Base-by-base conservation (phyloP, 1,140 invertebrate species). In the Hycleus cichorii region DNA sequence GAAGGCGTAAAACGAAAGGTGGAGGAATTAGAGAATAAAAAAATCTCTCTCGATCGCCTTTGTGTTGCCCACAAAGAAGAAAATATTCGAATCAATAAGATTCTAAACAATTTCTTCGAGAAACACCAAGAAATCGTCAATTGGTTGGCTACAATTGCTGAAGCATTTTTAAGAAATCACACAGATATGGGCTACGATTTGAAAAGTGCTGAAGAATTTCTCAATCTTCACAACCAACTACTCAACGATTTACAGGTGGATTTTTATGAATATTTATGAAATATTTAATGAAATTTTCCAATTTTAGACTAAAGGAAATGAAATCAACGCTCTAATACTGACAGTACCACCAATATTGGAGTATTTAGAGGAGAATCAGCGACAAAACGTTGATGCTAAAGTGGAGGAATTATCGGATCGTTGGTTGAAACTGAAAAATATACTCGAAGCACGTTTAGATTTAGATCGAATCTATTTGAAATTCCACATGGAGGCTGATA, bases 131-230 rank as follows among this genome's bases (percentile, higher is more conserved):
- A 83, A 53, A 71, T 91, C 26, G 79, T 84, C 47, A 81, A 81
- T 4, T 92, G 90, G 90, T 65, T 91, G 25, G 78, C 78, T 3
- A 80, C 80, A 49, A 85, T 86, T 8, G 86, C 84, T 0, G 85
- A 90, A 61, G 76, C 81, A 10, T 90, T 90, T 69, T 73, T 93
- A 4, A 81, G 84, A 61, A 82, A 85, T 25, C 86, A 89, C 67
- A 80, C 83, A 56, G 84, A 89, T 61, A 85, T 91, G 83, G 90
- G 90, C 27, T 81, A 79, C 32, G 83, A 82, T 72, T 73, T 88
- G 44, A 71, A 78, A 38, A 81, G 83, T 74, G 84, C 88, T 12
- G 81, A 82, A 64, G 86, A 90, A 69, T 92, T 91, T 70, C 77
- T 89, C 42, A 78, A 88, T 67, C 75, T 87, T 58, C 89, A 93